Percentiles rank a stretch among this genome's conserved stretches.
Conservation (phyloP, 1,140 invertebrate species). For the Aphelenchoides fujianensis region DNA sequence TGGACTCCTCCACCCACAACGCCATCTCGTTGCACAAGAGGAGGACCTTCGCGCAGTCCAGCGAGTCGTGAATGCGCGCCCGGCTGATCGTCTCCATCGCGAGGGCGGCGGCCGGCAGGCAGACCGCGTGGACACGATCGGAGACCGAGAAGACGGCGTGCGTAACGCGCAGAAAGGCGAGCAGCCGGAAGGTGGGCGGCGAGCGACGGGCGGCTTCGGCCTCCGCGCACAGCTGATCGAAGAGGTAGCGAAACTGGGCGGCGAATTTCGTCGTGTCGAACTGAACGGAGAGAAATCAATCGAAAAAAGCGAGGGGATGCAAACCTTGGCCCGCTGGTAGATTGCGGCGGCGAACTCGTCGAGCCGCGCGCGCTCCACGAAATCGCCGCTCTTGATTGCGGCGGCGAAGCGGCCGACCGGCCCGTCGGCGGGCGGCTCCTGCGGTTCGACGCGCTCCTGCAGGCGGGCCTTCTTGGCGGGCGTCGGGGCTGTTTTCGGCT, state of each 20-base stretch:
- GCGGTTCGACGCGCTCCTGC: neutral
- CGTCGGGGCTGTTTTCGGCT: neutral
- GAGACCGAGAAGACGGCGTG: slow-evolving; percentile 10
- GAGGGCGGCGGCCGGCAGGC: neutral
- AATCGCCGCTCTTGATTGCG: neutral
- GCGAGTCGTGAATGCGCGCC: neutral
- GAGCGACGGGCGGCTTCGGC: neutral
- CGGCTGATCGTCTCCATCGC: neutral
- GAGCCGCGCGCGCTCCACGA: neutral
- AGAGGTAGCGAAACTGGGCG: neutral
- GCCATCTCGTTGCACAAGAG: slow-evolving; percentile 1
- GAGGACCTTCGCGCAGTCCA: slow-evolving; percentile 7
- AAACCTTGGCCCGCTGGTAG: neutral
- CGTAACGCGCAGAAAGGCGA: neutral
- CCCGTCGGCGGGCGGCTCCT: neutral
- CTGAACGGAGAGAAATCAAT: too few species aligned
- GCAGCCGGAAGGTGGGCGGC: neutral
- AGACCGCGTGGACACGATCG: slow-evolving; percentile 10
- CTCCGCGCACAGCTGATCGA: neutral
- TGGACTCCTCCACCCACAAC: neutral
- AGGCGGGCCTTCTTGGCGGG: neutral
- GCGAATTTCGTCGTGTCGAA: neutral
- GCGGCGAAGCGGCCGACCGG: neutral
- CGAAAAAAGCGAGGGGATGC: too few species aligned
- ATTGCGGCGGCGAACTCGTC: neutral